These are phyloP conservation scores for Pollenia angustigena DNA, from an alignment of 2,888 invertebrate species.

Conservation along the genomic window DNA sequence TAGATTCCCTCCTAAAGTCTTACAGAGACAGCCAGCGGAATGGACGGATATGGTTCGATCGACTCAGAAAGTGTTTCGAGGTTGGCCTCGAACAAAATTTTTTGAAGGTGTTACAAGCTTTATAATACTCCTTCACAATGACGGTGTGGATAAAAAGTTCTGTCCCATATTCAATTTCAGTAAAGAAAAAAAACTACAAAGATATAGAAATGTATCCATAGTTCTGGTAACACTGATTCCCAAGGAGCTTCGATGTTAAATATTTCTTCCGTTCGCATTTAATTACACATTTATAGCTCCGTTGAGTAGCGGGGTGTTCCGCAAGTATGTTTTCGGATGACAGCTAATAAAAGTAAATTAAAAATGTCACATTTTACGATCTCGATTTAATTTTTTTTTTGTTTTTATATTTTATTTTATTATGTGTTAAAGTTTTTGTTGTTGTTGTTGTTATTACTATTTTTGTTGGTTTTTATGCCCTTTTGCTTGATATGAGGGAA, in stretches of 20 bases:
- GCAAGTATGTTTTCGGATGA: slow-evolving; percentile 42
- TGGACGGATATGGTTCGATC: too few species aligned
- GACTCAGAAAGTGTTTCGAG: too few species aligned
- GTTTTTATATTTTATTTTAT: slow-evolving; percentile 45
- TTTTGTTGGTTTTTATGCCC: slow-evolving; percentile 32
- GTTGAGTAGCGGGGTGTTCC: slow-evolving; percentile 22
- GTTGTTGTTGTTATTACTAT: slow-evolving; percentile 12
- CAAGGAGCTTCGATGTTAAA: slow-evolving; percentile 2
- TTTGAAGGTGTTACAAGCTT: too few species aligned
- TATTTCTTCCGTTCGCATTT: background rate
- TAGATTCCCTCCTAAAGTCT: too few species aligned
- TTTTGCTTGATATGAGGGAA: slow-evolving; percentile 4
- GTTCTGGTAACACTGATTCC: background rate
- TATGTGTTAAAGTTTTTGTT: slow-evolving; percentile 65
- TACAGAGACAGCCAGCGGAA: too few species aligned
- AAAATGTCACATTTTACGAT: slow-evolving; percentile 69
- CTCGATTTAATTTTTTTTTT: slow-evolving; percentile 36
- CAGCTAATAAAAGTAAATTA: slow-evolving; percentile 72
- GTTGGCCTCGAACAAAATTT: too few species aligned
- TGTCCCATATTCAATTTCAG: too few species aligned
- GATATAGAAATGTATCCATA: too few species aligned
- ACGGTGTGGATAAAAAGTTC: too few species aligned
- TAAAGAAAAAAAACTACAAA: too few species aligned
- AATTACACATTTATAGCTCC: background rate
- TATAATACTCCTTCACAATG: too few species aligned